Percentiles rank a stretch among this genome's conserved stretches.
These are phyloP conservation scores for Heliothis virescens DNA, from an alignment of 1,140 invertebrate genomes.

Conservation along the genomic window DNA sequence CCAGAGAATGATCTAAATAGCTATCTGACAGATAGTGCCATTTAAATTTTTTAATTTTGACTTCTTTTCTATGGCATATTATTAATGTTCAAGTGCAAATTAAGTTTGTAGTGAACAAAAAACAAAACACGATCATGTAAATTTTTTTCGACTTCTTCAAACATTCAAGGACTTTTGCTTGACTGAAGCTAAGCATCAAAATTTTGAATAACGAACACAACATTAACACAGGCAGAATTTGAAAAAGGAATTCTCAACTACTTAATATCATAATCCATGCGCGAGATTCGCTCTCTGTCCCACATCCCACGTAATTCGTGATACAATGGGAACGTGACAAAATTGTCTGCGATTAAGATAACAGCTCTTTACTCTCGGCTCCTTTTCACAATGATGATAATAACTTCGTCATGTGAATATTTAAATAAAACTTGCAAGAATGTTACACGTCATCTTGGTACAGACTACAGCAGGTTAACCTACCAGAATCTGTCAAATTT, in stretches of 20 bases:
- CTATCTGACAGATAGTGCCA: too few relatives aligned
- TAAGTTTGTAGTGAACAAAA: too few relatives aligned
- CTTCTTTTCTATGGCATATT: too few relatives aligned
- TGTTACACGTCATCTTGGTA: neutral
- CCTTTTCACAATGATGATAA: conserved; percentile 32
- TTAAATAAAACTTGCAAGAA: neutral
- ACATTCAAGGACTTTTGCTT: too few relatives aligned
- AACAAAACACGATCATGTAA: too few relatives aligned
- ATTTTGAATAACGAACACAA: neutral
- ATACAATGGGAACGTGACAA: conserved; percentile 73
- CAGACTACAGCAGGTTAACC: too few relatives aligned
- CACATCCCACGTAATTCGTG: conserved; percentile 77
- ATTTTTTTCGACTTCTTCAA: too few relatives aligned
- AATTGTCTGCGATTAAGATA: conserved; percentile 55
- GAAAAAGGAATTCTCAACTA: neutral
- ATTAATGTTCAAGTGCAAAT: too few relatives aligned
- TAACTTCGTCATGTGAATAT: conserved; percentile 26
- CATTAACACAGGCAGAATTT: neutral
- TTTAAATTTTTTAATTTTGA: too few relatives aligned
- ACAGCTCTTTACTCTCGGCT: conserved; percentile 45
- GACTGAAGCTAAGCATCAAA: neutral
- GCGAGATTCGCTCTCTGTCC: conserved; percentile 62
- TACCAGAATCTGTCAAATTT: too few relatives aligned
- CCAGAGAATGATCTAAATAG: too few relatives aligned
- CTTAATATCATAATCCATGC: conserved; percentile 48